Conservation (phyloP, 2,888 invertebrate genomes). For the Dicyrtomina minuta region DNA sequence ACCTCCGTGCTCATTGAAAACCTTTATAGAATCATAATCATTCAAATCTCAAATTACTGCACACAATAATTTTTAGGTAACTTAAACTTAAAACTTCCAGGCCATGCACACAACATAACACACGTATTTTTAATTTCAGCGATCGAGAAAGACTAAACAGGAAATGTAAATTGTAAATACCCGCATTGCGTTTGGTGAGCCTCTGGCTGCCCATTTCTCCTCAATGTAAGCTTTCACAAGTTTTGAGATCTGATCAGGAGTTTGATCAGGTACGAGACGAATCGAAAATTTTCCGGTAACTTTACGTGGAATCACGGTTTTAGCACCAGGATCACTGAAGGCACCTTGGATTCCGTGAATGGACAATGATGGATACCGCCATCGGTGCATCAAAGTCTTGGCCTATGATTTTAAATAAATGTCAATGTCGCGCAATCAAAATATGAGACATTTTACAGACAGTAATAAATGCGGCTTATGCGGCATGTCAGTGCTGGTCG, state of each 20-base stretch:
- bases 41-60: too few relatives aligned
- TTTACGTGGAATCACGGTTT: constrained; percentile 79
- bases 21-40: background rate
- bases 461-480: too few relatives aligned
- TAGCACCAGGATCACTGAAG: constrained; percentile 37
- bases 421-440: too few relatives aligned
- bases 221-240: constrained; percentile 76
- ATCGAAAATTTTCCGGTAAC: constrained; percentile 97
- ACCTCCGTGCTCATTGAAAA: constrained; percentile 65
- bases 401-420: too few relatives aligned
- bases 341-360: constrained; percentile 89
- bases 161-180: constrained; percentile 57
- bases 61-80: too few relatives aligned
- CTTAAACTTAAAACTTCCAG: too few relatives aligned
- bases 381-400: constrained; percentile 86
- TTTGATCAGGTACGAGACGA: constrained; percentile 90
- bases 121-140: too few relatives aligned
- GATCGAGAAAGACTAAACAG: too few relatives aligned
- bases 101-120: too few relatives aligned
- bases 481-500: too few relatives aligned
- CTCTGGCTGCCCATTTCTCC: constrained; percentile 73
- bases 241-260: constrained; percentile 73
- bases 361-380: constrained; percentile 91
- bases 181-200: constrained; percentile 83
- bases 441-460: too few relatives aligned